phyloP scores from a whole-genome alignment of 2,888 invertebrate genomes.

The Cheilosia scutellata region DNA sequence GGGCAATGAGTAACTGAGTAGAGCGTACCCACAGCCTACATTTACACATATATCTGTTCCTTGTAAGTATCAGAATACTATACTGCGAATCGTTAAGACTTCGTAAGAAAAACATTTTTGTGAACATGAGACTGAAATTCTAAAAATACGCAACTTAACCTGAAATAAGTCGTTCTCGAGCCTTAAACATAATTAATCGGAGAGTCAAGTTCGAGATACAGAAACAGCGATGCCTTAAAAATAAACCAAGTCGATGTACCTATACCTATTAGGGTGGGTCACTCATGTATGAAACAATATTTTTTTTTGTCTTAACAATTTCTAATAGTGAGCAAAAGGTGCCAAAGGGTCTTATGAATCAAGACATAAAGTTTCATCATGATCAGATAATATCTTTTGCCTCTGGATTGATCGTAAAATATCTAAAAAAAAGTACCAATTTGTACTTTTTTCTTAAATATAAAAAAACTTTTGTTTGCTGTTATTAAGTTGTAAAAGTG shows the following conservation, averaged over 20 bases:
- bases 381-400: too few relatives aligned
- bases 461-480: too few relatives aligned
- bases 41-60: slow-evolving; percentile 3
- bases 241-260: not conserved
- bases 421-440: too few relatives aligned
- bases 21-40: slow-evolving; percentile 22
- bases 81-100: slow-evolving; percentile 26
- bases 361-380: too few relatives aligned
- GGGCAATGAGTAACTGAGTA: slow-evolving; percentile 53
- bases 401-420: too few relatives aligned
- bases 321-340: too few relatives aligned
- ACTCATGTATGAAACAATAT: too few relatives aligned
- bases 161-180: slow-evolving; percentile 10
- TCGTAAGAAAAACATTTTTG: slow-evolving; percentile 49
- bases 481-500: too few relatives aligned
- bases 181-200: not conserved
- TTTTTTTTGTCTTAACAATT: too few relatives aligned
- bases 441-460: too few relatives aligned
- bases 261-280: too few relatives aligned
- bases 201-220: not conserved
- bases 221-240: not conserved
- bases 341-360: too few relatives aligned
- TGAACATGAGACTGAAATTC: slow-evolving; percentile 34
- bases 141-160: slow-evolving; percentile 54
- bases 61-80: slow-evolving; percentile 26